A percentile compares a stretch with the other conserved stretches of the same genome.
These are phyloP conservation scores for Xanthia togata DNA, from an alignment of 2,888 invertebrate species.

Conservation along the genomic window DNA sequence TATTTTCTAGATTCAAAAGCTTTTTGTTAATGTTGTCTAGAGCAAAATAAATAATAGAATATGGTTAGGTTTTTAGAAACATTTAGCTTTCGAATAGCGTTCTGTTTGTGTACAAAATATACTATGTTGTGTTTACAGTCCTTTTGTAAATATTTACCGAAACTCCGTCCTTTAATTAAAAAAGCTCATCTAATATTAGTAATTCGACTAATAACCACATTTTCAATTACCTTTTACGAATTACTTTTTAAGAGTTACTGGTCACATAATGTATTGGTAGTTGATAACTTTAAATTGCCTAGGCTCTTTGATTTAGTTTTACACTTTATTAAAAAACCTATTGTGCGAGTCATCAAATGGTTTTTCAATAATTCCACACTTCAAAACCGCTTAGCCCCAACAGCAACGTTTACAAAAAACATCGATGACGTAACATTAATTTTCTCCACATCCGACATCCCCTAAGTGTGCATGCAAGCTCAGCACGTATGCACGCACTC, in stretches of 20 bases:
- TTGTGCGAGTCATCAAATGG: background rate
- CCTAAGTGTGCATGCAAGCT: constrained; percentile 71
- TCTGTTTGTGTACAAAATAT: background rate
- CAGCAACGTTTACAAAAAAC: constrained; percentile 35
- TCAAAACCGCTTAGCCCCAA: constrained; percentile 27
- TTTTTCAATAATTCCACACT: constrained; percentile 26
- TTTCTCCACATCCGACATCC: constrained; percentile 63
- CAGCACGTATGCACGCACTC: constrained; percentile 80
- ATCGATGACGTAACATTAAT: constrained; percentile 69
- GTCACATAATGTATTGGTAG: too few relatives aligned
- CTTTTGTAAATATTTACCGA: background rate
- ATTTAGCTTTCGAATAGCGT: background rate
- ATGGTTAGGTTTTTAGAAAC: background rate
- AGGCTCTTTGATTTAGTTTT: too few relatives aligned
- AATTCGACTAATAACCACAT: too few relatives aligned
- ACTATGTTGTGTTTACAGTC: background rate
- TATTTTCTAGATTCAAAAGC: background rate
- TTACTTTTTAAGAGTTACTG: too few relatives aligned
- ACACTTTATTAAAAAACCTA: background rate
- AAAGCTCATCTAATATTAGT: background rate
- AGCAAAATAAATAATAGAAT: background rate
- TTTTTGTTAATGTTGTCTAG: background rate
- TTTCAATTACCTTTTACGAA: too few relatives aligned
- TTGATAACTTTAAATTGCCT: too few relatives aligned
- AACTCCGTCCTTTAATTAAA: background rate